These are phyloP conservation scores for Steromphala cineraria DNA, from an alignment of 2,888 invertebrate genomes.

Conservation along the genomic window DNA sequence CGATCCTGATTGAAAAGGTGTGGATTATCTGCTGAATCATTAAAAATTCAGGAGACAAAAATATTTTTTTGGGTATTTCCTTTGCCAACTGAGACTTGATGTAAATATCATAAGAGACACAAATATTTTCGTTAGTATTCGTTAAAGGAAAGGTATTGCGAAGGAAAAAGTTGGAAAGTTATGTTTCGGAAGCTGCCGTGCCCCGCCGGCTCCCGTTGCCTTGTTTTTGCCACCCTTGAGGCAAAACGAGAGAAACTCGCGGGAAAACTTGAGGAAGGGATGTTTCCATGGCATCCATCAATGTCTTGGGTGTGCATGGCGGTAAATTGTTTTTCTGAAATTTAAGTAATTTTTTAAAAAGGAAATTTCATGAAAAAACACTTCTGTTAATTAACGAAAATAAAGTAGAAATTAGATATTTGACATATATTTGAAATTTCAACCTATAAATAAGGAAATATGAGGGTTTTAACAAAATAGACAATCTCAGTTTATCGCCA, in stretches of 20 bases:
- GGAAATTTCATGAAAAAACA: neutral
- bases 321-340: constrained; percentile 3
- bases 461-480: no score
- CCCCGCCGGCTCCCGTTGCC: neutral
- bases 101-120: neutral
- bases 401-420: neutral
- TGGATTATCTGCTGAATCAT: no score
- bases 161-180: neutral
- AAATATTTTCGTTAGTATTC: neutral
- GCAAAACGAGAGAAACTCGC: neutral
- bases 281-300: neutral
- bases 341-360: neutral
- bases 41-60: neutral
- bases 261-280: neutral
- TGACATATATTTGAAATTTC: no score
- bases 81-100: neutral
- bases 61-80: neutral
- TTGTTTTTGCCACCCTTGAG: neutral
- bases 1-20: no score
- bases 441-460: no score
- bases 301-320: neutral
- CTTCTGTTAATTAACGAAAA: neutral
- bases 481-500: no score
- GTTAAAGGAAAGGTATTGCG: neutral
- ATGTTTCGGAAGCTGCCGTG: neutral